Percentiles rank a stretch among this genome's conserved stretches.
These are phyloP conservation scores for Argopecten irradians DNA, from an alignment of 1,140 invertebrate species.

Conservation along the genomic window DNA sequence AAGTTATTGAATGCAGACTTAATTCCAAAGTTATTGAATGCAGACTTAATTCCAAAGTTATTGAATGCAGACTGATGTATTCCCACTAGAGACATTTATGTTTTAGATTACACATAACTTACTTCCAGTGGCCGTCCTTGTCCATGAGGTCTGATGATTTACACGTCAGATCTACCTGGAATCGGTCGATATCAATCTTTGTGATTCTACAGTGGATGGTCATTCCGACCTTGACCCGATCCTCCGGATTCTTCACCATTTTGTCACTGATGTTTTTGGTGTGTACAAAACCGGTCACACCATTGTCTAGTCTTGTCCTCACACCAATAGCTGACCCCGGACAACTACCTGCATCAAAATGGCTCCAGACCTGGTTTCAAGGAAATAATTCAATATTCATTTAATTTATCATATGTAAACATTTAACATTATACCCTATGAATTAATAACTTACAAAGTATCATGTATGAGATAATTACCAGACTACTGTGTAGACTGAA, in stretches of 20 bases:
- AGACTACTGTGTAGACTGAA: too few relatives aligned
- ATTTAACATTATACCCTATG: too few relatives aligned
- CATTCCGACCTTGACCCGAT: slow-evolving; percentile 91
- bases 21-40: too few relatives aligned
- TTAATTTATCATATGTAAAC: too few relatives aligned
- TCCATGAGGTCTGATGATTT: slow-evolving; percentile 95
- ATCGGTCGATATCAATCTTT: slow-evolving; percentile 96
- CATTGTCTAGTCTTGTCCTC: slow-evolving; percentile 93
- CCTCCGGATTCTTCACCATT: slow-evolving; percentile 93
- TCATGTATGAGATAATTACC: too few relatives aligned
- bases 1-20: too few relatives aligned
- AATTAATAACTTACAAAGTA: too few relatives aligned
- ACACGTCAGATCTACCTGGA: slow-evolving; percentile 95
- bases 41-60: too few relatives aligned
- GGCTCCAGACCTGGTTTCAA: slow-evolving; percentile 89
- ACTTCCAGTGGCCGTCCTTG: slow-evolving; percentile 93
- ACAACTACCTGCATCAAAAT: slow-evolving; percentile 97
- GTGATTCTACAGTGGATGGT: slow-evolving; percentile 95
- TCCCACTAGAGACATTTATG: too few relatives aligned
- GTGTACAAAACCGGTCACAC: slow-evolving; percentile 94
- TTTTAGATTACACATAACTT: slow-evolving; percentile 67
- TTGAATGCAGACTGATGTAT: too few relatives aligned
- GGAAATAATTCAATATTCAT: too few relatives aligned
- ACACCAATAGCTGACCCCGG: slow-evolving; percentile 97
- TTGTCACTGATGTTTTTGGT: slow-evolving; percentile 97